Conservation (phyloP, 1,140 invertebrate genomes). For the Apis cerana region DNA sequence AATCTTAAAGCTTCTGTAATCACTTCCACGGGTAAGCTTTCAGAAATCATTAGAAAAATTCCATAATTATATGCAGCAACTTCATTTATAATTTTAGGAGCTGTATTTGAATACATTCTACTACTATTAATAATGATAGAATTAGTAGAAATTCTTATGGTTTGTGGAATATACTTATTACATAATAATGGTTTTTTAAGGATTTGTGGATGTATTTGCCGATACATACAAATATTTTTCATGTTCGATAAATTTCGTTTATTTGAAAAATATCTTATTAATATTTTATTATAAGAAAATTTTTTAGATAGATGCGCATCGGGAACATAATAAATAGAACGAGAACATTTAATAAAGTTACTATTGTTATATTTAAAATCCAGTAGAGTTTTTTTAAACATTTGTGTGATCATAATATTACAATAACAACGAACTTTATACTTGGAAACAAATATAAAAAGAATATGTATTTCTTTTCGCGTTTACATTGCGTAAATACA, state of each 20-base stretch:
- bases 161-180: background rate
- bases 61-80: slow-evolving; percentile 16
- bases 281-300: background rate
- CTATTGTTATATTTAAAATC: background rate
- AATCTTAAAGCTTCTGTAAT: slow-evolving; percentile 85
- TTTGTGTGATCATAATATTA: slow-evolving; percentile 30
- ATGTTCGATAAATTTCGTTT: background rate
- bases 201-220: background rate
- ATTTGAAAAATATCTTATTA: slow-evolving; percentile 3
- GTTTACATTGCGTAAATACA: background rate
- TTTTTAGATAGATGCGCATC: slow-evolving; percentile 1
- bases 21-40: slow-evolving; percentile 85
- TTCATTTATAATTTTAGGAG: background rate
- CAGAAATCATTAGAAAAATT: slow-evolving; percentile 79
- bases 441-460: background rate
- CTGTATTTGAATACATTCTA: slow-evolving; percentile 17
- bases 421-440: background rate
- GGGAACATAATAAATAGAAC: background rate
- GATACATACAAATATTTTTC: background rate
- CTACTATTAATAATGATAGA: background rate
- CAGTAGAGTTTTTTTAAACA: slow-evolving; percentile 16
- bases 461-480: background rate
- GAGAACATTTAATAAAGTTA: background rate
- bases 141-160: background rate
- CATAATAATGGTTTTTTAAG: background rate